Evolutionary conservation across 2,797 vertebrate genomes (phyloP).

Genomic region (Perodicticus potto): DNA sequence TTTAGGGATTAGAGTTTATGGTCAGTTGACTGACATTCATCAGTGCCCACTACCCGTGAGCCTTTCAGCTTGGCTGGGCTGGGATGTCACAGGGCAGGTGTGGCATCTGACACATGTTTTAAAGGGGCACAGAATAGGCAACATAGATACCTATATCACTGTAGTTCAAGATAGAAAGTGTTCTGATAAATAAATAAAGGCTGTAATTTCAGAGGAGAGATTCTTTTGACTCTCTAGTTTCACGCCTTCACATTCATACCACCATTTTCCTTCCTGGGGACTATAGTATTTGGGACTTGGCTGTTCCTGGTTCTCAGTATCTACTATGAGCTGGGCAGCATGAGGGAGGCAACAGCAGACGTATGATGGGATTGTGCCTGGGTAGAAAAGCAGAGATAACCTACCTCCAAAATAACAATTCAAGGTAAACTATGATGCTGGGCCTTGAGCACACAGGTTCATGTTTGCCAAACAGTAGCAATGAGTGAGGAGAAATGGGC

Average conservation of each 20-base stretch:
- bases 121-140: not conserved
- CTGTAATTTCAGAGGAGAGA: not conserved
- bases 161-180: not conserved
- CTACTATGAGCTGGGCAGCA: not conserved
- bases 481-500: not conserved
- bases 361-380: not conserved
- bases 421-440: not conserved
- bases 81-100: not conserved
- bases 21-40: not conserved
- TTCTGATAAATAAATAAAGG: not conserved
- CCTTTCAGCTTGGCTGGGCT: not conserved
- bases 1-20: not conserved
- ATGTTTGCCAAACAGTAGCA: not conserved
- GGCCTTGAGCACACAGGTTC: not conserved
- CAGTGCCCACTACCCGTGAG: not conserved
- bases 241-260: not conserved
- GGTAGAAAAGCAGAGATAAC: not conserved
- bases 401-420: not conserved
- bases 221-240: not conserved
- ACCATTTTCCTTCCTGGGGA: not conserved
- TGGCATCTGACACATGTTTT: not conserved
- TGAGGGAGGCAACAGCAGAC: too few relatives aligned
- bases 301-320: not conserved
- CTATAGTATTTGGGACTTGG: not conserved
- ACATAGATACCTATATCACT: not conserved